A percentile compares a stretch with the other conserved stretches of the same genome.
Conservation (phyloP, 37 sponge, comb jelly and placozoan species). For the Hexactinellida sp. region DNA sequence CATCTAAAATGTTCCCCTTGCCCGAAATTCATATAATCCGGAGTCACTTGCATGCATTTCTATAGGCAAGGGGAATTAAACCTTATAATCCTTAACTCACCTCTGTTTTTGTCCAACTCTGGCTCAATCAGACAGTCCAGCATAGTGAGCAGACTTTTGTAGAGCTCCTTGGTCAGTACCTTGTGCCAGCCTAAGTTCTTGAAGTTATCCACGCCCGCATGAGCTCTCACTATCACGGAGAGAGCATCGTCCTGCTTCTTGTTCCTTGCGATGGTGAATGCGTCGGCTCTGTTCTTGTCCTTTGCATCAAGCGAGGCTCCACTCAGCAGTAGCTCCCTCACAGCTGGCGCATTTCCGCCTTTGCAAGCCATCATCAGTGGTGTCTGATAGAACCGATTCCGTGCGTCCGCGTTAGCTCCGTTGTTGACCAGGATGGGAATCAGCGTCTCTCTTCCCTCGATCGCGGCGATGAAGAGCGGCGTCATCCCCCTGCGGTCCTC, state of each 20-base stretch:
- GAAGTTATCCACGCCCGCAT: background rate
- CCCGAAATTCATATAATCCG: too few relatives aligned
- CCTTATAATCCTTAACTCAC: too few relatives aligned
- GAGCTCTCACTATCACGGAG: background rate
- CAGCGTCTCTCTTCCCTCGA: slow-evolving; percentile 7
- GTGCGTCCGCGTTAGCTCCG: background rate
- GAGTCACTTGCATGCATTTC: too few relatives aligned
- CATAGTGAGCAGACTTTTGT: slow-evolving; percentile 4
- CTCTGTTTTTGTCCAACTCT: background rate
- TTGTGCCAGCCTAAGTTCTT: slow-evolving; percentile 10
- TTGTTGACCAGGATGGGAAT: background rate
- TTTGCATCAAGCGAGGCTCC: slow-evolving; percentile 6
- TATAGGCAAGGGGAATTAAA: too few relatives aligned
- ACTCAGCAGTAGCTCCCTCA: background rate
- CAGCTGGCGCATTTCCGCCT: background rate
- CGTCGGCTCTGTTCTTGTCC: background rate
- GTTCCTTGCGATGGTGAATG: background rate
- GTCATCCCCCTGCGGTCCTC: background rate
- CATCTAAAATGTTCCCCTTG: too few relatives aligned
- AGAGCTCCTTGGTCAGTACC: background rate
- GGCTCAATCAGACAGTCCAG: background rate
- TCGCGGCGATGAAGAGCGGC: background rate
- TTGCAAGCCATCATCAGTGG: background rate
- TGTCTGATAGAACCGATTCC: slow-evolving; percentile 15
- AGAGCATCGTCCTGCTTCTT: background rate